Evolutionary conservation across 2,113 vertebrate species (phyloP), one percentile per base, ranked within the genome.

Genomic region (Microtus richardsoni): DNA sequence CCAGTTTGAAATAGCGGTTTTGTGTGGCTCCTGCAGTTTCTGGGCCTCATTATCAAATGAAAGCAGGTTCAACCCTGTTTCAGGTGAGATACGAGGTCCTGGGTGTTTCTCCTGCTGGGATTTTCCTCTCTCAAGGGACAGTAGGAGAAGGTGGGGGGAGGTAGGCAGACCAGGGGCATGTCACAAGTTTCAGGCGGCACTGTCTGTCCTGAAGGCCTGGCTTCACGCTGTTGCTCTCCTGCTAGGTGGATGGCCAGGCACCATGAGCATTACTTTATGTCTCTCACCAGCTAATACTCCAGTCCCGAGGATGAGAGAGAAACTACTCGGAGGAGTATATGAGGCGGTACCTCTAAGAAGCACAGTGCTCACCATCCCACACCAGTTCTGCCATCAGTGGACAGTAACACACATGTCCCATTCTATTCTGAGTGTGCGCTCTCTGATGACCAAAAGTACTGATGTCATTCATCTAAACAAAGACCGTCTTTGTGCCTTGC

Each of bases 11-110:
- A 33, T 60, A 71, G 36, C 94, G 47, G 85, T 96, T 84, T 96
- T 26, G 95, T 94, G 88, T 93, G 64, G 39, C 89, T 97, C n/a
- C 3, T 11, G 64, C 19, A n/a, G 7, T 91, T 97, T 97, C 93
- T 52, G 83, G 52, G 68, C 52, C 41, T 92, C 71, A 83, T 78
- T n/a, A 88, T 85, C 77, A 93, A 58, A 54, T 90, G 47, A 94
- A 94, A 96, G n/a, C 52, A 71, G 91, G 4, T 88, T 60, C 62
- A 91, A 36, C 30, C 21, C 54, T 5, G 47, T 3, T 2, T 64
- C 64, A 70, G 60, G 52, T 52, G 1, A 79, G 54, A 13, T 70
- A 21, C 33, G 41, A 74, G 52, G 86, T 22, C 39, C n/a, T 58
- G 26, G 12, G n/a, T 71, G 66, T 33, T 91, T 88, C 68, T 71